Conservation (phyloP, 2,888 invertebrate species). For the Lycaena phlaeas region DNA sequence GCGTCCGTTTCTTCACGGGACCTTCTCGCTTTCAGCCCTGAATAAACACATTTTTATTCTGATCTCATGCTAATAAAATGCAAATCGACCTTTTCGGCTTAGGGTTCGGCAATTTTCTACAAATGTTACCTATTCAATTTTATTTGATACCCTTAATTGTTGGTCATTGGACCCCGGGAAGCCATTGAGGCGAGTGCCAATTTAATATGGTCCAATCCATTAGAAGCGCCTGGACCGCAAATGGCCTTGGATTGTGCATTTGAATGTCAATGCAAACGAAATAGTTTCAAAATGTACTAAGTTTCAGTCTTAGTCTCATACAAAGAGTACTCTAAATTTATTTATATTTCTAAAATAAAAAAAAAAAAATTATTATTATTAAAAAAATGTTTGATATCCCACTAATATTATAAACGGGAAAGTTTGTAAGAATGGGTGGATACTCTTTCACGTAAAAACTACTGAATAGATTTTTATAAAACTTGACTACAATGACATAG, state of each 20-base stretch:
- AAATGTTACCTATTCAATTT: conserved; percentile 63
- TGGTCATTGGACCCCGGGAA: conserved; percentile 25
- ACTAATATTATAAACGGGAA: too few relatives aligned
- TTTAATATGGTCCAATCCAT: not conserved
- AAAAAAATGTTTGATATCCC: too few relatives aligned
- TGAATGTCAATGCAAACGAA: not conserved
- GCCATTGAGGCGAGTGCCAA: not conserved
- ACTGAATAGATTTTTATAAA: too few relatives aligned
- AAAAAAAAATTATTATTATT: too few relatives aligned
- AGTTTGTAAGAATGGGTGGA: too few relatives aligned
- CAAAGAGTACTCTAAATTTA: too few relatives aligned
- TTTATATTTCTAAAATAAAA: too few relatives aligned
- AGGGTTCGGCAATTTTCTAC: conserved; percentile 58
- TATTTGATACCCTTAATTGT: conserved; percentile 57
- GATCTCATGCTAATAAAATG: conserved; percentile 65
- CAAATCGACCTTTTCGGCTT: conserved; percentile 60
- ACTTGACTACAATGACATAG: too few relatives aligned
- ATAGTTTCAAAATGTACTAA: not conserved
- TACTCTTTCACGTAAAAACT: too few relatives aligned
- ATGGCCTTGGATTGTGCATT: not conserved
- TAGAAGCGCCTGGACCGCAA: not conserved
- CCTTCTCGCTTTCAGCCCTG: conserved; percentile 48
- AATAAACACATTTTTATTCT: conserved; percentile 68
- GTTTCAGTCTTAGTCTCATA: too few relatives aligned
- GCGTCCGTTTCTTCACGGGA: conserved; percentile 46